Evolutionary conservation across 2,113 vertebrate species (phyloP), one percentile per base, ranked within the genome.

Genomic region (Heterotilapia buettikoferi): DNA sequence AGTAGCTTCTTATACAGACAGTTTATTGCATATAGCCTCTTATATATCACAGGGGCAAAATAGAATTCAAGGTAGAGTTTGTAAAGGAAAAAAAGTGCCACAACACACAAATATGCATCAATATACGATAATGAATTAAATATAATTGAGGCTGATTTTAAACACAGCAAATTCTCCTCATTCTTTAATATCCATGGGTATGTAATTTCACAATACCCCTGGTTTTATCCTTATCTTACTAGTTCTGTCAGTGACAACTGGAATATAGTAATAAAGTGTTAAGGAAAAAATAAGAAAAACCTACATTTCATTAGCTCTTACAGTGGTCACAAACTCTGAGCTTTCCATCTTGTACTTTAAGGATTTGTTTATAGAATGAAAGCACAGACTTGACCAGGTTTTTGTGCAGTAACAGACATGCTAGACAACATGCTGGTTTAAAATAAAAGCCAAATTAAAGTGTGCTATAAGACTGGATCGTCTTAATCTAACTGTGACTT

Each of bases 1-100:
- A 96, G 96, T 95, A 82, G 73, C 45, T 78, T 78, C 45, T 19
- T n/a, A 33, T 52, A 52, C 26, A 78, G 47, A 52, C 13, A 6
- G 18, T n/a, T 50, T 31, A 78, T 78, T 78, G 24, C 14, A 31
- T 50, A 0, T 68, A 21, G 4, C 33, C 4, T 38, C 63, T 40
- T 38, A 21, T 5, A 31, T 31, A 7, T 26, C 6, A 6, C 45
- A n/a, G 16, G 43, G 43, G 71, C 16, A 76, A 4, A 16, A 45
- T 0, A 76, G 6, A 50, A 29, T 76, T 19, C 1, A 76, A 19
- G 9, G 40, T 76, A 76, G 14, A 29, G 3, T 50, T 18, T 76
- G 24, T 50, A 26, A 73, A 73, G 6, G 43, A 7, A 7, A 7
- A 47, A 29, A 29, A 19, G 9, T 29, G 38, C 38, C 21, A 47